Conservation (phyloP, 2,113 vertebrate genomes). For the Emydocephalus ijimae region DNA sequence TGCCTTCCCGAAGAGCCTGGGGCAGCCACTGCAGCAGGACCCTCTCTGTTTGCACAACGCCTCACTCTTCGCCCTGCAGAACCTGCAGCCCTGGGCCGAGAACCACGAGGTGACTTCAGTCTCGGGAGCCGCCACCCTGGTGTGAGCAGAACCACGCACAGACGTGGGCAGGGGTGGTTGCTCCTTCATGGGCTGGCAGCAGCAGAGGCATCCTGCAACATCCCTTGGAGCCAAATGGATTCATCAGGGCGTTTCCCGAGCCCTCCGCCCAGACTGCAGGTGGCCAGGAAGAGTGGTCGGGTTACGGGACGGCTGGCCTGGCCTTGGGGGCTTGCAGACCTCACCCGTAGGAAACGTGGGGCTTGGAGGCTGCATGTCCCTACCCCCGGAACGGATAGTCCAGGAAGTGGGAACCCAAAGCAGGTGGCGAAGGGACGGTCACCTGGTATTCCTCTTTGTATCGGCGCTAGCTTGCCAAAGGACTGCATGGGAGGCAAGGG, state of each 20-base stretch:
- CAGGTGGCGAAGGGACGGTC: conserved; percentile 58
- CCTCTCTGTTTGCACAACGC: conserved; percentile 97
- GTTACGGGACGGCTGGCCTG: conserved; percentile 40
- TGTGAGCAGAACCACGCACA: conserved; percentile 66
- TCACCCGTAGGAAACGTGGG: conserved; percentile 1
- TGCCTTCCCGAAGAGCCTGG: conserved; percentile 91
- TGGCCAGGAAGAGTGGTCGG: no score
- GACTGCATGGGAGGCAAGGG: background rate
- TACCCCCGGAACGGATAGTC: conserved; percentile 64
- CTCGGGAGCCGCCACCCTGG: conserved; percentile 88
- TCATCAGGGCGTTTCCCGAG: background rate
- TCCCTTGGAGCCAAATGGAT: background rate
- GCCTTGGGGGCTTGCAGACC: conserved; percentile 35
- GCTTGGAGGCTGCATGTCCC: background rate
- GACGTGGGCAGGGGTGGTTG: background rate
- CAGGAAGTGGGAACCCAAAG: conserved; percentile 64
- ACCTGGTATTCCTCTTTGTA: background rate
- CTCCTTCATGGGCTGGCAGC: background rate
- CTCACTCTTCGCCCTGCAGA: conserved; percentile 94
- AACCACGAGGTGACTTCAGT: conserved; percentile 94
- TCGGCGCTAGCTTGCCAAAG: background rate
- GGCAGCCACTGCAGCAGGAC: conserved; percentile 80
- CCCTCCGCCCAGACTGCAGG: background rate
- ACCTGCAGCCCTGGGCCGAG: conserved; percentile 97
- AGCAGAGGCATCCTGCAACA: background rate